Conservation (phyloP, 2,888 invertebrate species). For the Hermodice carunculata region DNA sequence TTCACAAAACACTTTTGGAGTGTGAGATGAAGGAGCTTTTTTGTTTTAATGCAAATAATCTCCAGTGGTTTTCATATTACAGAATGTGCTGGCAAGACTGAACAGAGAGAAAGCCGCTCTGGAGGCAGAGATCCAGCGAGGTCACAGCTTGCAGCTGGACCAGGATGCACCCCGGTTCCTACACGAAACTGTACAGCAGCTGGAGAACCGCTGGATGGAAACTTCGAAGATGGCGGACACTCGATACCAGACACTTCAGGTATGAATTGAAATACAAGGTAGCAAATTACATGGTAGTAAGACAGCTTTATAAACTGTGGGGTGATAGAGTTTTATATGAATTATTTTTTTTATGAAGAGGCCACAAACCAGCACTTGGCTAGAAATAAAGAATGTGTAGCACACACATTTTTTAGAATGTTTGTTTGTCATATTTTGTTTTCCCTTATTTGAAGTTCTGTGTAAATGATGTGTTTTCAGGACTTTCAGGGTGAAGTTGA, state of each 20-base stretch:
- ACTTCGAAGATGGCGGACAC: conserved; percentile 88
- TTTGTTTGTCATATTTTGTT: no score
- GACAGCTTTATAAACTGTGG: no score
- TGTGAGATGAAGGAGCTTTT: not conserved
- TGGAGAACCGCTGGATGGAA: conserved; percentile 91
- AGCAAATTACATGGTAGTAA: no score
- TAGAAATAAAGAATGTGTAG: no score
- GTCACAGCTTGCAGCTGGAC: conserved; percentile 89
- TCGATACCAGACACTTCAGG: conserved; percentile 81
- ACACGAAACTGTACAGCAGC: conserved; percentile 82
- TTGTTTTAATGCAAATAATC: not conserved
- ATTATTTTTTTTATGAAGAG: no score
- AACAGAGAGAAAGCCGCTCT: conserved; percentile 19
- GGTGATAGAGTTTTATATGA: no score
- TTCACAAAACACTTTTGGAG: not conserved
- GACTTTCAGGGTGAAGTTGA: no score
- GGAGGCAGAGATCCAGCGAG: conserved; percentile 89
- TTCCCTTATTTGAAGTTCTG: no score
- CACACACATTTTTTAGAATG: no score
- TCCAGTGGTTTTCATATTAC: not conserved
- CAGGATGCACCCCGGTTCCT: conserved; percentile 90
- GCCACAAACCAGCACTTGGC: no score
- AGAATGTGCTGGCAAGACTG: conserved; percentile 26
- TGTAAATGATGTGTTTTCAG: no score
- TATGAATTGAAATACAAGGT: no score